These are phyloP conservation scores for Ostrea edulis DNA, from an alignment of 1,140 invertebrate species.

Conservation along the genomic window DNA sequence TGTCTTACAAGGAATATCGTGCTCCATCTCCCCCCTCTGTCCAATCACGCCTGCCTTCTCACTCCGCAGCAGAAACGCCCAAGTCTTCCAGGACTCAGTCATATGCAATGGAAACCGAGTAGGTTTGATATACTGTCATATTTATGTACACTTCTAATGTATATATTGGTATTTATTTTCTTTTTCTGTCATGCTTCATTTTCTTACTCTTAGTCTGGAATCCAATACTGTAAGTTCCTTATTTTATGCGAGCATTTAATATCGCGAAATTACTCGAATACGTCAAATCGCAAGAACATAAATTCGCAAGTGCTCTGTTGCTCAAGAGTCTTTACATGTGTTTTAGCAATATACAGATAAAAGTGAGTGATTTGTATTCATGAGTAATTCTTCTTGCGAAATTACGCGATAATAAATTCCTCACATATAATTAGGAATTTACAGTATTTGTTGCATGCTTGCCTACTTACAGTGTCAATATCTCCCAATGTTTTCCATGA, in stretches of 20 bases:
- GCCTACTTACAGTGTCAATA: neutral
- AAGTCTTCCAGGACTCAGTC: constrained; percentile 52
- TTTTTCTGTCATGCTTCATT: neutral
- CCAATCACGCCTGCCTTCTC: constrained; percentile 64
- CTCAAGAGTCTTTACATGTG: no score
- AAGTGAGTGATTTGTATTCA: no score
- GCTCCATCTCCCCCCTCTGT: constrained; percentile 77
- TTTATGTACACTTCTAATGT: neutral
- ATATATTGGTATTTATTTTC: neutral
- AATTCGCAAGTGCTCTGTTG: no score
- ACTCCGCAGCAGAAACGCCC: constrained; percentile 49
- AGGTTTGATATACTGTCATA: constrained; percentile 49
- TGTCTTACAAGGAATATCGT: constrained; percentile 77
- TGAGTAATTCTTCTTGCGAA: no score
- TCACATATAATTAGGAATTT: no score
- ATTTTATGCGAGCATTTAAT: no score
- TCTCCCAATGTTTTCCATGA: neutral
- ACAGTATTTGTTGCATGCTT: neutral
- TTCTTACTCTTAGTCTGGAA: neutral
- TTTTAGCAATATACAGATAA: no score
- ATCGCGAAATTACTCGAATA: no score
- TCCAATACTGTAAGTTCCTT: no score
- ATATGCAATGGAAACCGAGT: constrained; percentile 60
- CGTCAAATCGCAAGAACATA: no score
- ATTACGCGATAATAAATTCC: no score